Evolutionary conservation across 2,888 invertebrate species (phyloP), one percentile per base, ranked within the genome.

Genomic region (Tethea ocularis): DNA sequence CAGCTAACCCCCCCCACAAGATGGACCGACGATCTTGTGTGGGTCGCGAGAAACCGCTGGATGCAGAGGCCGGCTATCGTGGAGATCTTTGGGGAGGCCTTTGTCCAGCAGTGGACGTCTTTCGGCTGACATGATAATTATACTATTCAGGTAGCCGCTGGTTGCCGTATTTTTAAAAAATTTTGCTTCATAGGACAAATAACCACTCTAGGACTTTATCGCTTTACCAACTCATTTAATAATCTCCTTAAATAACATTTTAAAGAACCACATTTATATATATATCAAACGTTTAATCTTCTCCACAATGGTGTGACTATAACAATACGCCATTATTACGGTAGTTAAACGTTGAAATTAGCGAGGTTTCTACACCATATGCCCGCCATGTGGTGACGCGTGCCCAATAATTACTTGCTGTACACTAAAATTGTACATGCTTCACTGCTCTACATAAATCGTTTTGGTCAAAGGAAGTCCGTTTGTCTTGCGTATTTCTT

Each of bases 331-430:
- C 61, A 80, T 84, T 80, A 82, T 81, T 46, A 78, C 72, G 61
- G 66, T 73, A 75, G 74, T 76, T 84, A 80, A 77, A 76, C 71
- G 70, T 69, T 65, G 67, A 62, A 67, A 75, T 78, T 76, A 68
- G 74, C 75, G 61, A 61, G 62, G 60, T 56, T 72, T 74, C 68
- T 63, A 58, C 68, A 77, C 83, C 91, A 91, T 88, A 87, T 90
- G 89, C 72, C 70, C 63, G 82, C 78, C 89, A 91, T 89, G 88
- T 90, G 89, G 82, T 72, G 68, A 55, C 69, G 65, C 72, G 71
- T 72, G 67, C 56, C 69, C 55, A 56, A 60, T 65, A 68, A 72
- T 66, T 57, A 26, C 57, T 51, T 61, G 61, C 63, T 60, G 52
- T 57, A 55, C 62, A 75, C 2, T 33, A 33, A 33, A 13, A 82